Percentiles rank a stretch among this genome's conserved stretches.
These are phyloP conservation scores for Fukomys damarensis DNA, from an alignment of 2,113 vertebrate genomes.

Conservation along the genomic window DNA sequence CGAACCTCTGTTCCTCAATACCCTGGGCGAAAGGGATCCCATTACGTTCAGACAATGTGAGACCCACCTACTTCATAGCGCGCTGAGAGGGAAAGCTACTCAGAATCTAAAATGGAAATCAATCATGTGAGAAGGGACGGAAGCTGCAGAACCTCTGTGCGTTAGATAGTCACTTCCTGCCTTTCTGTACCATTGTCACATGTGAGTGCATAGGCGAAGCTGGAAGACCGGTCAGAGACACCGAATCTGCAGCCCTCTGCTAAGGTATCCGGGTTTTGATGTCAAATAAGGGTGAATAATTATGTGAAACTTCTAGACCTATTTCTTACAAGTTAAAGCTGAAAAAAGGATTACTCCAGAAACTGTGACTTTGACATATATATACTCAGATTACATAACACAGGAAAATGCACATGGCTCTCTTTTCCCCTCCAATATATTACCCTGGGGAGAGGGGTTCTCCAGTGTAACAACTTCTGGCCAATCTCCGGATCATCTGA, in stretches of 20 bases:
- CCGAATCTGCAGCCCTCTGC: background rate
- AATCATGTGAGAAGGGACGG: conserved; percentile 33
- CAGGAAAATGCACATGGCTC: background rate
- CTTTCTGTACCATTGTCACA: background rate
- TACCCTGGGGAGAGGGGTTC: background rate
- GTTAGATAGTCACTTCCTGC: background rate
- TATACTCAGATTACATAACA: conserved; percentile 41
- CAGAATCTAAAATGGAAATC: conserved; percentile 3
- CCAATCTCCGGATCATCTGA: background rate
- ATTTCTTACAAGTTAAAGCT: conserved; percentile 2
- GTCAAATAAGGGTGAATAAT: background rate
- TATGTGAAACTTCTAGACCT: conserved; percentile 48
- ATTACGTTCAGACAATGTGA: background rate
- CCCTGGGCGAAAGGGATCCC: background rate
- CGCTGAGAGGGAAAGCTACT: background rate
- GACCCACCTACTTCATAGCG: background rate
- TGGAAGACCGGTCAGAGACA: background rate
- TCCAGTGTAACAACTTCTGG: background rate
- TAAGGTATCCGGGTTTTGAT: background rate
- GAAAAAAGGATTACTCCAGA: background rate
- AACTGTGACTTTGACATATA: conserved; percentile 4
- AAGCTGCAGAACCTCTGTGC: conserved; percentile 35
- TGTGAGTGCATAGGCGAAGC: background rate
- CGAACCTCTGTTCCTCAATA: background rate
- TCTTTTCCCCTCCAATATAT: background rate